A percentile compares a stretch with the other conserved stretches of the same genome.
Evolutionary conservation across 2,797 vertebrate species (phyloP).

Genomic region (Crenuchus spilurus): DNA sequence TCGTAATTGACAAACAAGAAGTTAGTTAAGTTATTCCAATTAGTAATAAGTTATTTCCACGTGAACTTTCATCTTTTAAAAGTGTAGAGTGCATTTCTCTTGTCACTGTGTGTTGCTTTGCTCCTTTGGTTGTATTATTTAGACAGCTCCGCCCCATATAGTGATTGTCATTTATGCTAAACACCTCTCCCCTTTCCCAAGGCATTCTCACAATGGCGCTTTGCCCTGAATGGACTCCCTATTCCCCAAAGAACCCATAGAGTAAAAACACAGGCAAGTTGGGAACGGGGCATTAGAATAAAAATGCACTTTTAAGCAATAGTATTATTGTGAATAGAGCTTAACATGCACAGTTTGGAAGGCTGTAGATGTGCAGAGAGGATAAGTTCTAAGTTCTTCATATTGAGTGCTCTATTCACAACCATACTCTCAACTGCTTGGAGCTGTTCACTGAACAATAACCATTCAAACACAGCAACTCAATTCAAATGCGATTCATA

Average conservation of each 20-base stretch:
- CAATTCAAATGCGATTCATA: constrained; percentile 42
- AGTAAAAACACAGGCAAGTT: constrained; percentile 47
- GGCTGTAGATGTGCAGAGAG: constrained; percentile 34
- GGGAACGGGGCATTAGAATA: constrained; percentile 46
- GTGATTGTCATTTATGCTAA: constrained; percentile 61
- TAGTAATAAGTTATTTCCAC: background rate
- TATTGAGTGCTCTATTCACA: constrained; percentile 41
- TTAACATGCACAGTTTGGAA: constrained; percentile 28
- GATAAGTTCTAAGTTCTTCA: constrained; percentile 42
- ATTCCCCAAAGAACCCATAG: constrained; percentile 41
- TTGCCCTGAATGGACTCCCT: constrained; percentile 50
- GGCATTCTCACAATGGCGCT: constrained; percentile 53
- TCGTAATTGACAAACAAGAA: constrained; percentile 5
- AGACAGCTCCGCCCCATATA: constrained; percentile 30
- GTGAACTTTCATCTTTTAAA: constrained; percentile 15
- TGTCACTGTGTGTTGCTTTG: constrained; percentile 2
- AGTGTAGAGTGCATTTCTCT: constrained; percentile 16
- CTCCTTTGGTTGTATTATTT: constrained; percentile 33
- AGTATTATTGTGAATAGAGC: constrained; percentile 37
- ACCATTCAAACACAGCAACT: constrained; percentile 38
- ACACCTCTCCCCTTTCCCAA: constrained; percentile 57
- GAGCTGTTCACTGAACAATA: constrained; percentile 46
- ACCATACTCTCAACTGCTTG: constrained; percentile 24
- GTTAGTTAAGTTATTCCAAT: no score
- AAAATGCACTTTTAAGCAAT: constrained; percentile 54